Base-by-base conservation (phyloP, 53 echinoderm and acorn worm species). In the Echinometra lucunter region DNA sequence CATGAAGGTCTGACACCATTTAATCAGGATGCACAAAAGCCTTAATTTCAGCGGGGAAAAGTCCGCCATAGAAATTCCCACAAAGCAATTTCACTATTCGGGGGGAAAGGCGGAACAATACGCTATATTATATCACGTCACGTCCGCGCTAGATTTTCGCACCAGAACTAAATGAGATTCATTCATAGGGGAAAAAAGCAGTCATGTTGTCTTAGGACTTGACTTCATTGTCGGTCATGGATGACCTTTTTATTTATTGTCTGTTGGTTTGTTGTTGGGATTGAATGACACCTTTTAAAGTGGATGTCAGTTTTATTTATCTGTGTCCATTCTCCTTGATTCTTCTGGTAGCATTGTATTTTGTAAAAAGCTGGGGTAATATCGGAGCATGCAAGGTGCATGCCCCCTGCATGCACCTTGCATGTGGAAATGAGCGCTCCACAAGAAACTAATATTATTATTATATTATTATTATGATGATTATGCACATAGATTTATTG, bases 1-100 rank as follows among this genome's bases (percentile, higher is more conserved):
- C 40, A 42, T 40, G 40, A 78, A 78, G 58, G 63, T 23, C 90
- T 90, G 90, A 90, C 90, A 90, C 90, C 90, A 90, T 90, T 90
- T 90, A 90, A 90, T 90, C 90, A 90, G 90, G 90, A 40, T 1
- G 6, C 90, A 90, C 90, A 90, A 90, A 63, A 23, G 60, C 40
- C 90, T 63, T 42, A 90, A 57, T 90, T 63, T 90, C 58, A 57
- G 37, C 60, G 90, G 58, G 37, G 66, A 40, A 90, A 90, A 58
- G 56, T 60, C 58, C 58, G 90, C 90, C 57, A 57, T 90, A 10
- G 40, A 90, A 58, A 42, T 32, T 17, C 58, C 37, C 56, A 57
- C 56, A 90, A 90, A 90, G 90, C 90, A 58, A 58, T 90, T 38
- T 66, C 90, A 90, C 40, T 37, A 63, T 37, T 57, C 19, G 4